Evolutionary conservation across 64 coral and sea anemone species (phyloP).

Genomic region (Porites lutea): DNA sequence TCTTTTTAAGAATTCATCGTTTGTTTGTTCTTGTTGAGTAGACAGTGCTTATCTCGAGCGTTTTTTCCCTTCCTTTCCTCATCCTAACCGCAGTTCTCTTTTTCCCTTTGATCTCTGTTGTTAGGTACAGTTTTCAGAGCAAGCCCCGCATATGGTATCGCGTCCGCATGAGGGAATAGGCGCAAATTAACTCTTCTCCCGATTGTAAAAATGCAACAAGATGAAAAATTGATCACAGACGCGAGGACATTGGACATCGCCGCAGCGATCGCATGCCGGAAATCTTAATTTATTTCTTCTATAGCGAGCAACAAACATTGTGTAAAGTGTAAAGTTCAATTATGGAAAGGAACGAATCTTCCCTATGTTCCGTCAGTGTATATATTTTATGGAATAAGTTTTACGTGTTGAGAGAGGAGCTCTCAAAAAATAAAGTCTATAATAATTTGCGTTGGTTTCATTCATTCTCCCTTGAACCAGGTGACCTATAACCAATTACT

Average conservation of each 20-base stretch:
- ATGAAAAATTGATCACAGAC: background rate
- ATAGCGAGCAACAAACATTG: constrained; percentile 35
- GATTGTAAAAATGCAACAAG: background rate
- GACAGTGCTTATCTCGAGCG: background rate
- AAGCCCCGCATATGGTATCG: constrained; percentile 70
- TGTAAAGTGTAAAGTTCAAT: constrained; percentile 46
- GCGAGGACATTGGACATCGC: background rate
- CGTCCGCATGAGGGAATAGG: constrained; percentile 78
- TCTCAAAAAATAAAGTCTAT: constrained; percentile 24
- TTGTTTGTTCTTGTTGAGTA: constrained; percentile 38
- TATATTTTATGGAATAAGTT: constrained; percentile 47
- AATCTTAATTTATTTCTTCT: constrained; percentile 65
- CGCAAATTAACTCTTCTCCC: constrained; percentile 22
- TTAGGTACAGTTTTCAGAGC: constrained; percentile 96
- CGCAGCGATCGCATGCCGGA: background rate
- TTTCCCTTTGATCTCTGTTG: constrained; percentile 45
- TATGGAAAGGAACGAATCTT: constrained; percentile 20
- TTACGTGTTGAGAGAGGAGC: constrained; percentile 34
- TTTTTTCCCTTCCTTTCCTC: background rate
- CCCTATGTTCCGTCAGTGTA: constrained; percentile 1
- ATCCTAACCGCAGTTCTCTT: constrained; percentile 4
- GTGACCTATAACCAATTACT: background rate
- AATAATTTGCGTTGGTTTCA: background rate
- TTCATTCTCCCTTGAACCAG: background rate
- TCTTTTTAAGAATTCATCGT: constrained; percentile 39